Evolutionary conservation across 2,797 vertebrate genomes (phyloP), one percentile per base, ranked within the genome.

Genomic region (Yasuhikotakia modesta): DNA sequence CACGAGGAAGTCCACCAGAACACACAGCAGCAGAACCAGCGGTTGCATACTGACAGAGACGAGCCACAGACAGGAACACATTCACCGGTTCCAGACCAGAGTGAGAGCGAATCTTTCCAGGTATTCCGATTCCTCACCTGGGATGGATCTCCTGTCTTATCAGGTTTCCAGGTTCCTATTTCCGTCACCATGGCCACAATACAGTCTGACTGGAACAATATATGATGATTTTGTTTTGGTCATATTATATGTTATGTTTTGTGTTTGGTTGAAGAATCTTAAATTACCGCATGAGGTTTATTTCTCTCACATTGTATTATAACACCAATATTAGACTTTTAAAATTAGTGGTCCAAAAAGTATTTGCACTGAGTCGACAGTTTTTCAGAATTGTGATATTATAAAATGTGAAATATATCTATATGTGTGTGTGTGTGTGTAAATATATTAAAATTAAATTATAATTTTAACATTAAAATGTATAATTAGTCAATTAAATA

Each of bases 131-230:
- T 73, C 84, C 85, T 85, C 85, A 61, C 71, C 43, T 82, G 76
- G 60, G 79, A 85, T 79, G 76, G 86, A 88, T 90, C 83, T 55
- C 87, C 87, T 82, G 84, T 81, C 88, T 81, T 89, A 91, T 93
- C 92, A 5, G 90, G 91, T 94, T 93, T 92, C 92, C 83, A 85
- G 91, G 91, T 93, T 93, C 89, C 81, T 83, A 89, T 93, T 93
- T 94, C 91, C 65, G 91, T 94, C 89, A 88, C 92, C 91, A 94
- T 93, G 91, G 91, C 66, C 86, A 92, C 92, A 84, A 50, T 69
- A 82, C 87, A 60, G 74, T 86, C 85, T 63, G 45, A 43, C 14
- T 30, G 2, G 45, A 81, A 85, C 73, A 78, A 92, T 92, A 81
- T 92, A 91, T 91, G 90, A 92, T 93, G 85, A 92, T 79, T 78